phyloP scores from a whole-genome alignment of 2,797 vertebrate species.

The Scolopax rusticola region DNA sequence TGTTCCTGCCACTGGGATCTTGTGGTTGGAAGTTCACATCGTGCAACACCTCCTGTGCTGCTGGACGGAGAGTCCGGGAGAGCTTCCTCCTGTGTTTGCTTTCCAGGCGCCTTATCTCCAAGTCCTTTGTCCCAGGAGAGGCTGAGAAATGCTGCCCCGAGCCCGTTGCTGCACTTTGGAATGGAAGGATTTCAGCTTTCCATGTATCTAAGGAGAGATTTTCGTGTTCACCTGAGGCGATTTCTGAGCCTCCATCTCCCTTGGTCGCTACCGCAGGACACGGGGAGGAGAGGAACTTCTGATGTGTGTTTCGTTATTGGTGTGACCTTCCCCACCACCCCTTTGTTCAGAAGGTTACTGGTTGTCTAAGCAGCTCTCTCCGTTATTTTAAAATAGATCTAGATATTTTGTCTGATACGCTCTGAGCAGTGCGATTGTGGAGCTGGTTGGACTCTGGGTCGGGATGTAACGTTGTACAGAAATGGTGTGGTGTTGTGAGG shows the following conservation, averaged over 20 bases:
- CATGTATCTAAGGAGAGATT: not conserved
- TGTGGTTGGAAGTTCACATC: not conserved
- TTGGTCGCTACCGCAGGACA: not conserved
- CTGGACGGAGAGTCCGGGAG: not conserved
- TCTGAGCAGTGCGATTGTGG: not conserved
- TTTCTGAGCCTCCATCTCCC: not conserved
- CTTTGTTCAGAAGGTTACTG: not conserved
- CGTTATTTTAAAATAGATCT: slow-evolving; percentile 8
- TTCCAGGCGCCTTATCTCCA: not conserved
- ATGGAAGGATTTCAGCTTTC: not conserved
- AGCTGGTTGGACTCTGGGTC: not conserved
- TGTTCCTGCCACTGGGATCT: not conserved
- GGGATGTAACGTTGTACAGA: slow-evolving; percentile 46
- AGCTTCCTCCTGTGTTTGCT: not conserved
- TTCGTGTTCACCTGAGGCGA: not conserved
- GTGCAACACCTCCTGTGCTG: not conserved
- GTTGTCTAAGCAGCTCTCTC: slow-evolving; percentile 5
- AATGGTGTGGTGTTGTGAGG: slow-evolving; percentile 41
- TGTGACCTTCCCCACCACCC: not conserved
- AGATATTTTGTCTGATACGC: slow-evolving; percentile 37
- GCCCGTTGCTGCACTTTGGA: not conserved
- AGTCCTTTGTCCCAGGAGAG: not conserved
- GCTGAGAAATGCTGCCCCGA: not conserved
- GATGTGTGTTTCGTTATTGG: not conserved
- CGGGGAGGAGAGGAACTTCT: not conserved